Evolutionary conservation across 30 jellyfish, hydroid and myxozoan species (phyloP).

Genomic region (Hydra vulgaris): DNA sequence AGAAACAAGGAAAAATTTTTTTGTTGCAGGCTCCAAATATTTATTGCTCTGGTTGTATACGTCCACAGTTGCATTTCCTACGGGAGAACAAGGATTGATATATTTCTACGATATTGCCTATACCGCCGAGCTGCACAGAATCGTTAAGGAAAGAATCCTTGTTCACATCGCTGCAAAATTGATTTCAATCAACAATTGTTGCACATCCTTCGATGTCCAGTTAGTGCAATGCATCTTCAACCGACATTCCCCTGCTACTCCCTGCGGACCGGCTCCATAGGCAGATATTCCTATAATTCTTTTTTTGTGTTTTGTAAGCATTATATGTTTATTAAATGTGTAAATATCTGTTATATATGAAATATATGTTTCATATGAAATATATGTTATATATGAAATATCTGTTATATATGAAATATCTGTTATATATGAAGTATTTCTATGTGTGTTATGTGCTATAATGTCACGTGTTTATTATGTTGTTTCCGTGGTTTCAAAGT

Average conservation of each 20-base stretch:
- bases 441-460: too few species aligned
- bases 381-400: too few species aligned
- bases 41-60: slow-evolving; percentile 20
- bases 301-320: too few species aligned
- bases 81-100: slow-evolving; percentile 12
- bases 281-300: slow-evolving; percentile 14
- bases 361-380: too few species aligned
- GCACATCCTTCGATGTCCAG: slow-evolving; percentile 21
- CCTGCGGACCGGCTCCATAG: slow-evolving; percentile 24
- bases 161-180: slow-evolving; percentile 23
- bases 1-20: too few species aligned
- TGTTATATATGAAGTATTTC: too few species aligned
- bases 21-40: slow-evolving; percentile 12
- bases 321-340: too few species aligned
- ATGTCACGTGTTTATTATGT: too few species aligned
- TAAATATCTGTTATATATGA: too few species aligned
- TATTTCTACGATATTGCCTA: slow-evolving; percentile 13
- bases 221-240: slow-evolving; percentile 16
- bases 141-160: slow-evolving; percentile 11
- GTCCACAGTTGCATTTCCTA: slow-evolving; percentile 17
- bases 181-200: slow-evolving; percentile 32
- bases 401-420: too few species aligned
- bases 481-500: too few species aligned
- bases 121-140: slow-evolving; percentile 19
- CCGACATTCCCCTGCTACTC: slow-evolving; percentile 19